phyloP scores from a whole-genome alignment of 2,888 invertebrate species.

The Drosophila melanosoma region DNA sequence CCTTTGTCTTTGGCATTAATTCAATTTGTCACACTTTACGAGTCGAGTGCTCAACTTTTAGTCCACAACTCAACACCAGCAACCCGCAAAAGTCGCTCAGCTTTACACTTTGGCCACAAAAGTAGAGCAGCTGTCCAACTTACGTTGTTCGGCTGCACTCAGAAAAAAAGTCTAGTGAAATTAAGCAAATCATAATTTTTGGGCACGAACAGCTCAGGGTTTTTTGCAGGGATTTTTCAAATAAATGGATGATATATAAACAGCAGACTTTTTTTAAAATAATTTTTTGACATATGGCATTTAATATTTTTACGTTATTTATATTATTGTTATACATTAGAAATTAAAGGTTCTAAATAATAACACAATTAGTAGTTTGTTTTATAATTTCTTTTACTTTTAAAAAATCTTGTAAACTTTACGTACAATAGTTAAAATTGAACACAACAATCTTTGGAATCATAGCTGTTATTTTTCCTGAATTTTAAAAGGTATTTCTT shows the following conservation, averaged over 20 bases:
- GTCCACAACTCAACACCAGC: constrained; percentile 16
- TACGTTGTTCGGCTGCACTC: not conserved
- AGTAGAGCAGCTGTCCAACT: constrained; percentile 69
- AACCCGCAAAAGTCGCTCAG: constrained; percentile 39
- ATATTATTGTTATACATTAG: not conserved
- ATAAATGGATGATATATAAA: not conserved
- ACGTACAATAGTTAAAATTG: too few species aligned
- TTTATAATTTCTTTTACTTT: not conserved
- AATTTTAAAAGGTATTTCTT: not conserved
- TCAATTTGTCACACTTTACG: constrained; percentile 80
- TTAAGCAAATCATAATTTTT: not conserved
- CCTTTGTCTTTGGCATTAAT: constrained; percentile 69
- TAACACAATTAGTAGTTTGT: too few species aligned
- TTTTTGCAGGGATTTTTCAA: not conserved
- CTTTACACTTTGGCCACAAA: constrained; percentile 77
- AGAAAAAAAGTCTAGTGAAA: not conserved
- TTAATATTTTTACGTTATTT: not conserved
- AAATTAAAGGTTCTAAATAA: not conserved
- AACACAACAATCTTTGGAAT: too few species aligned
- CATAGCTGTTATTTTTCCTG: too few species aligned
- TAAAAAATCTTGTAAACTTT: not conserved
- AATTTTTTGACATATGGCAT: too few species aligned
- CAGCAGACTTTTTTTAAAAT: not conserved
- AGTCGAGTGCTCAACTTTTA: constrained; percentile 69
- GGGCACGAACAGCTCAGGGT: not conserved